Evolutionary conservation across 2,888 invertebrate genomes (phyloP).

Genomic region (Odontothrips loti): DNA sequence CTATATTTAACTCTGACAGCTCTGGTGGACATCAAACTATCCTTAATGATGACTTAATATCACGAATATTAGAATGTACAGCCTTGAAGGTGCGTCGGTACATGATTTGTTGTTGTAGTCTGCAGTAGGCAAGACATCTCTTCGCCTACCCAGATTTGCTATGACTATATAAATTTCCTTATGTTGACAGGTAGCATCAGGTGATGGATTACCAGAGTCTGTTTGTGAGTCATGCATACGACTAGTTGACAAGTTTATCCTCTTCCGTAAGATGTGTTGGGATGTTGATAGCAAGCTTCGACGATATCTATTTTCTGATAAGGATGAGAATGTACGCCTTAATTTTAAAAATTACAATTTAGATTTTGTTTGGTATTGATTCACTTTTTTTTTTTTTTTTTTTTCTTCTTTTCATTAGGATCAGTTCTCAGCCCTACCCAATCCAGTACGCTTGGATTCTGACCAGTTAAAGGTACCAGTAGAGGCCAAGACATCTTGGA

Average conservation of each 20-base stretch:
- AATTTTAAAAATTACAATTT: not conserved
- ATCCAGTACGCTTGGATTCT: not conserved
- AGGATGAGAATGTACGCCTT: not conserved
- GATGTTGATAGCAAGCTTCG: not conserved
- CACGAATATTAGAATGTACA: not conserved
- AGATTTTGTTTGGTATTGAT: not conserved
- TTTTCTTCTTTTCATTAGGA: not conserved
- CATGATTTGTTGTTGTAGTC: not conserved
- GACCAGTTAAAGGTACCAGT: not conserved
- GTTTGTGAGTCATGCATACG: not conserved
- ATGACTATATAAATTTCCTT: not conserved
- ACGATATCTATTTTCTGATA: not conserved
- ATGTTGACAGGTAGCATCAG: not conserved
- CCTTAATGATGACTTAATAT: not conserved
- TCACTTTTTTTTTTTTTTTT: not conserved
- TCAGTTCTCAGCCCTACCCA: not conserved
- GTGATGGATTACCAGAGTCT: not conserved
- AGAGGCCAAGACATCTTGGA: not conserved
- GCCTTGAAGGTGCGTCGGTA: not conserved
- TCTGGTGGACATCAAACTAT: not conserved
- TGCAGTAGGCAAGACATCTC: not conserved
- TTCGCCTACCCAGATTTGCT: not conserved
- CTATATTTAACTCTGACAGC: not conserved
- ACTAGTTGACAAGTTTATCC: not conserved
- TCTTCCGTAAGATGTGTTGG: constrained; percentile 14